These are phyloP conservation scores for Cettia cetti DNA, from an alignment of 2,113 vertebrate genomes.

Conservation along the genomic window DNA sequence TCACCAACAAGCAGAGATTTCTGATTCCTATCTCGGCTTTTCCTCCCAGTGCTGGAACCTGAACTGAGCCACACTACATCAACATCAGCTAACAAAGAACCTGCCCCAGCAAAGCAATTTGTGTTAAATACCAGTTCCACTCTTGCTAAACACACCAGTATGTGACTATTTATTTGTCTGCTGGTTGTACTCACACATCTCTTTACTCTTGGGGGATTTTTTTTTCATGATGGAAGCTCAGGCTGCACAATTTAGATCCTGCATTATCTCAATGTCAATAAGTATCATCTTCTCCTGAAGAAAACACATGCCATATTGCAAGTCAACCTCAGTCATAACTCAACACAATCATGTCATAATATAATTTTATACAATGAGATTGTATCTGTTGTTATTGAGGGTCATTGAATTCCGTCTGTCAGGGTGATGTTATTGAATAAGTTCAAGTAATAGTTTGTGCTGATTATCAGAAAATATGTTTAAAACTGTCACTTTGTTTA, in stretches of 20 bases:
- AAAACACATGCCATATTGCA: constrained; percentile 31
- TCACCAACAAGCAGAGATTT: rapidly evolving
- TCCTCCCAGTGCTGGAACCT: background rate
- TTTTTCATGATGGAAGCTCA: background rate
- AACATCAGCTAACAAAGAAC: background rate
- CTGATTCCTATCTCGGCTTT: rapidly evolving
- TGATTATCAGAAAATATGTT: constrained; percentile 41
- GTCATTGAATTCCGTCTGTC: constrained; percentile 46
- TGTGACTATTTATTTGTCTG: background rate
- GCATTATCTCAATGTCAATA: background rate
- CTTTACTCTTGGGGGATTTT: background rate
- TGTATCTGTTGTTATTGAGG: constrained; percentile 39
- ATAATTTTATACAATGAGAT: constrained; percentile 38
- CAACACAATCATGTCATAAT: constrained; percentile 32
- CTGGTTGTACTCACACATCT: background rate
- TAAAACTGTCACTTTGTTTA: constrained; percentile 35
- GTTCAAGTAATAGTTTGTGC: constrained; percentile 37
- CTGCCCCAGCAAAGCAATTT: background rate
- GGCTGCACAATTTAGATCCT: background rate
- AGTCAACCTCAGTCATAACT: constrained; percentile 36
- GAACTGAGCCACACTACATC: background rate
- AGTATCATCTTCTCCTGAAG: background rate
- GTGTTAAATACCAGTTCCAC: background rate
- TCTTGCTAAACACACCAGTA: background rate
- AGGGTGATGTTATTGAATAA: constrained; percentile 13